Percentiles rank a stretch among this genome's conserved stretches.
These are phyloP conservation scores for Caenorhabditis macrosperma DNA, from an alignment of 2,888 invertebrate species.

Conservation along the genomic window DNA sequence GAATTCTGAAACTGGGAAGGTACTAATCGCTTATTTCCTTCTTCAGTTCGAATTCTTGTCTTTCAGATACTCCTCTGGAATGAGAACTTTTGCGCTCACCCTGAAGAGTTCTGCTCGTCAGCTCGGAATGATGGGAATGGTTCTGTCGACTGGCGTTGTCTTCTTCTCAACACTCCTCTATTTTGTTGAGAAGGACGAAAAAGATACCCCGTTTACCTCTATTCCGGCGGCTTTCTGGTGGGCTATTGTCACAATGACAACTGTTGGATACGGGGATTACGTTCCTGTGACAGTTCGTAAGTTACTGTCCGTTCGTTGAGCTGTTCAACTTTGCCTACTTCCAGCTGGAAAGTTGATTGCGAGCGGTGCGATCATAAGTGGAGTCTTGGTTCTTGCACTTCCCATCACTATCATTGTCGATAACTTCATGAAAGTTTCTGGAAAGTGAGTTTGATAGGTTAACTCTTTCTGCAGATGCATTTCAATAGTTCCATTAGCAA, in stretches of 20 bases:
- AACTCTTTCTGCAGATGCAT: neutral
- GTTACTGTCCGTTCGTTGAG: slow-evolving; percentile 18
- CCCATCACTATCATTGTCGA: slow-evolving; percentile 80
- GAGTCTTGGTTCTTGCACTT: slow-evolving; percentile 77
- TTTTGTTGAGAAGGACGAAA: slow-evolving; percentile 77
- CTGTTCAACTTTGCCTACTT: slow-evolving; percentile 28
- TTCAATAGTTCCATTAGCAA: neutral
- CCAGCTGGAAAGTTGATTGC: slow-evolving; percentile 76
- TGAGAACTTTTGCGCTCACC: slow-evolving; percentile 78
- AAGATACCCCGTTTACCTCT: slow-evolving; percentile 76
- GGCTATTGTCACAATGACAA: slow-evolving; percentile 78
- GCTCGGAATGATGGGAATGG: slow-evolving; percentile 74
- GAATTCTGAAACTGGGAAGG: slow-evolving; percentile 77
- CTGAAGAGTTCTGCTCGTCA: slow-evolving; percentile 73
- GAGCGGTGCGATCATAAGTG: slow-evolving; percentile 77
- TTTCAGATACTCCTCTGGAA: slow-evolving; percentile 73
- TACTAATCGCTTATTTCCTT: neutral
- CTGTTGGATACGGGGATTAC: slow-evolving; percentile 77
- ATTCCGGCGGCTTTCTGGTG: slow-evolving; percentile 79
- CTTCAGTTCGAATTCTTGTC: too few relatives aligned
- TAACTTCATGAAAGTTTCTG: slow-evolving; percentile 79
- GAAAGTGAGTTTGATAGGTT: slow-evolving; percentile 69
- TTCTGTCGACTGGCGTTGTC: slow-evolving; percentile 77
- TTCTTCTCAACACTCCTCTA: slow-evolving; percentile 78
- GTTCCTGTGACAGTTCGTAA: slow-evolving; percentile 75